Percentiles rank a stretch among this genome's conserved stretches.
These are phyloP conservation scores for Paguma larvata DNA, from an alignment of 2,797 vertebrate genomes.

Conservation along the genomic window DNA sequence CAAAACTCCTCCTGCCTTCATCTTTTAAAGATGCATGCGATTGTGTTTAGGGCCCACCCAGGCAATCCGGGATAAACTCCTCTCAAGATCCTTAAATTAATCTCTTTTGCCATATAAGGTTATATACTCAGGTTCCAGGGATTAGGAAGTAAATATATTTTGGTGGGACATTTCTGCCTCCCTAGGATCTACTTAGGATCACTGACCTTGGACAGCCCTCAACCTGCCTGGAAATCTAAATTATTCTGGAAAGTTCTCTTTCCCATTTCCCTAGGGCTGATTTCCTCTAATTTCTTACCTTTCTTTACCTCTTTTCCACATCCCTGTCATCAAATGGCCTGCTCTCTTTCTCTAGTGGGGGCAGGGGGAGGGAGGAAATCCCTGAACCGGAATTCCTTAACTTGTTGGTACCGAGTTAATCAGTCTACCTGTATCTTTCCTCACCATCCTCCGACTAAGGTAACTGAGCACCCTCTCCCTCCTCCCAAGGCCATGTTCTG, in stretches of 20 bases:
- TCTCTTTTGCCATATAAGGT: background rate
- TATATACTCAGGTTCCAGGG: background rate
- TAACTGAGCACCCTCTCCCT: background rate
- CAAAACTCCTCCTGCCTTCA: background rate
- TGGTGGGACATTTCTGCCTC: background rate
- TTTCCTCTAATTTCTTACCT: background rate
- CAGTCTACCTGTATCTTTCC: background rate
- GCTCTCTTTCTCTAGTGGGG: background rate
- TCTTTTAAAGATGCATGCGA: background rate
- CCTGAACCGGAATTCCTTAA: background rate
- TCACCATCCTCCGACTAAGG: background rate
- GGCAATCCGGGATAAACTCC: background rate
- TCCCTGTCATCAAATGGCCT: background rate
- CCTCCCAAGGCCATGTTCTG: background rate
- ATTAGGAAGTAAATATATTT: background rate
- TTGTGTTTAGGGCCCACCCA: background rate
- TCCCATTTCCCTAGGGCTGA: background rate
- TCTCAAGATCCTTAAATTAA: conserved; percentile 2
- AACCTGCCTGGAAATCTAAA: background rate
- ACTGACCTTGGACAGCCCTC: background rate
- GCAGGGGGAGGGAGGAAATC: background rate
- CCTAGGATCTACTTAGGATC: background rate
- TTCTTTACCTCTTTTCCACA: background rate
- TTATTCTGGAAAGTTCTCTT: background rate
- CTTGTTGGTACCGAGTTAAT: background rate